A percentile compares a stretch with the other conserved stretches of the same genome.
Conservation (phyloP, 2,888 invertebrate species). For the Ectemnius continuus region DNA sequence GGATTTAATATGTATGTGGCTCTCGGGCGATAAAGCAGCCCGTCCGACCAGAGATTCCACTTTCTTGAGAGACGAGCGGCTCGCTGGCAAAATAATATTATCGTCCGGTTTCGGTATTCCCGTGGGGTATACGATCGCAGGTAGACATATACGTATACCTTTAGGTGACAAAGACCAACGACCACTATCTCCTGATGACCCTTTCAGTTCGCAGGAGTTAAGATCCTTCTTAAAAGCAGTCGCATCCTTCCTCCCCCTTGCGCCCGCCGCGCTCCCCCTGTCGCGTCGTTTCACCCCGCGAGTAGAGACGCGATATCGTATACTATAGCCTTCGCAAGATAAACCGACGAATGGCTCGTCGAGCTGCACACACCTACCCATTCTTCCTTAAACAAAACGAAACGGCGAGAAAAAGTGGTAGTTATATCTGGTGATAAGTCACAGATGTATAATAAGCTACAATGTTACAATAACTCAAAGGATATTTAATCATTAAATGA, state of each 20-base stretch:
- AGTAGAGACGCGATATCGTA: slow-evolving; percentile 37
- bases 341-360: slow-evolving; percentile 40
- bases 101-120: slow-evolving; percentile 27
- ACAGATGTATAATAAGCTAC: neutral
- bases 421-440: slow-evolving; percentile 11
- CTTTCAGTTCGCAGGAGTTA: slow-evolving; percentile 42
- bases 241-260: slow-evolving; percentile 18
- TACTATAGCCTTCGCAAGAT: slow-evolving; percentile 34
- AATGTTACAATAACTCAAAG: too few species aligned
- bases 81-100: slow-evolving; percentile 43
- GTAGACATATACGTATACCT: slow-evolving; percentile 12
- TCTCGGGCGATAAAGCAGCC: slow-evolving; percentile 32
- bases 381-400: slow-evolving; percentile 19
- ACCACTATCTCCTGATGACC: slow-evolving; percentile 44
- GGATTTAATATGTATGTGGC: slow-evolving; percentile 22
- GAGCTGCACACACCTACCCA: slow-evolving; percentile 38
- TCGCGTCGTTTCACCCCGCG: slow-evolving; percentile 8
- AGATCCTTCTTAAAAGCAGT: slow-evolving; percentile 45
- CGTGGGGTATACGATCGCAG: slow-evolving; percentile 17
- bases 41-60: slow-evolving; percentile 44
- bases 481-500: too few species aligned
- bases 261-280: neutral
- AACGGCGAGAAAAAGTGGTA: too few species aligned
- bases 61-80: slow-evolving; percentile 35
- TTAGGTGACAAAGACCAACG: slow-evolving; percentile 44